Evolutionary conservation across 1,140 invertebrate genomes (phyloP), one percentile per base, ranked within the genome.

Genomic region (Leptoteleia sp.): DNA sequence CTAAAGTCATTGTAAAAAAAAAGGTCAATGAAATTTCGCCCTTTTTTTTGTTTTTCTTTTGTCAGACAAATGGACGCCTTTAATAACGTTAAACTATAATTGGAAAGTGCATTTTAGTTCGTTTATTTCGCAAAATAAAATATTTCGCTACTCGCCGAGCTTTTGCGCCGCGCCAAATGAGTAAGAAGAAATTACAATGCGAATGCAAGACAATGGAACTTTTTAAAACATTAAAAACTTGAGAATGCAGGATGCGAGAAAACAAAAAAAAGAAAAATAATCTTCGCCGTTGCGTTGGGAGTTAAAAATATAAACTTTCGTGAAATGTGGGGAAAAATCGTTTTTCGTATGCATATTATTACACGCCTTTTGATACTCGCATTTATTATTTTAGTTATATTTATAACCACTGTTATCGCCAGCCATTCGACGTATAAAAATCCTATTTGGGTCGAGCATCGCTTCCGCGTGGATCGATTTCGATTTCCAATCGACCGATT

Each of bases 181-280:
- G 59, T 76, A 64, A 76, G 64, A 68, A 76, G 19, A 70, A 76
- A 76, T 62, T 57, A 62, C 64, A 68, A 70, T 70, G 62, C 55
- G 55, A 65, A 29, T 43, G 37, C 40, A 65, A 77, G 64, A 77
- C 65, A 76, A 76, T 62, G 42, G 33, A 68, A 62, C 55, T 68
- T 68, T 67, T 76, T 76, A 47, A 62, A 68, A 62, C 48, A 57
- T 57, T 76, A 40, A 76, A 68, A 76, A 62, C 72, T 76, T 76
- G 54, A 52, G 61, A 67, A 68, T 42, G 62, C 50, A 27, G 70
- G 22, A 37, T 64, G 48, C 19, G 42, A 45, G 45, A 64, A 62
- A 43, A 61, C 25, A n/a, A n/a, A n/a, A n/a, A n/a, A n/a, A n/a
- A n/a, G n/a, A n/a, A n/a, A n/a, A n/a, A n/a, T n/a, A n/a, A 54